A percentile compares a stretch with the other conserved stretches of the same genome.
Conservation (phyloP, 2,797 vertebrate species). For the Esox masquinongy region DNA sequence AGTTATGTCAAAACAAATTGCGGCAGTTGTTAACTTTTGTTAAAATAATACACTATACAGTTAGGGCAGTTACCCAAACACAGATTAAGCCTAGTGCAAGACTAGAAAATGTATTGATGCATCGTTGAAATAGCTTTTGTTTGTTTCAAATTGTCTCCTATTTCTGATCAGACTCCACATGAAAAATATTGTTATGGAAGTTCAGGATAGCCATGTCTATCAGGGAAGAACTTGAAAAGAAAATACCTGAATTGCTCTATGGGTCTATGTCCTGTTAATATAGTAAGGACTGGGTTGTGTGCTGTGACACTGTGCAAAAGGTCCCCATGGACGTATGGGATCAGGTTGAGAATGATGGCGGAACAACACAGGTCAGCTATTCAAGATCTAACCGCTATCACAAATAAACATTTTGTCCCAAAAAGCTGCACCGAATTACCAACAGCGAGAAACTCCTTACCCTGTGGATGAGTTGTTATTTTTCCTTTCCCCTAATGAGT, state of each 20-base stretch:
- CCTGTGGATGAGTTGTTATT: background rate
- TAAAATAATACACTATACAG: background rate
- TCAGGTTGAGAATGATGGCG: background rate
- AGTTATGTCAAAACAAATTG: background rate
- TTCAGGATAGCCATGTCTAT: too few relatives aligned
- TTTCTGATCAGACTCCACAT: background rate
- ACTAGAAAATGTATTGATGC: background rate
- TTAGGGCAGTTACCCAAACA: background rate
- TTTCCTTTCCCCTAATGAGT: background rate
- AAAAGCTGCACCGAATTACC: background rate
- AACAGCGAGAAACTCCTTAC: background rate
- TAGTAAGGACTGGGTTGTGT: background rate
- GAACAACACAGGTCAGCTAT: background rate
- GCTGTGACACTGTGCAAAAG: background rate
- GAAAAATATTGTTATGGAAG: background rate
- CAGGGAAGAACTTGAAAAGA: background rate
- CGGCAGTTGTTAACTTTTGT: background rate
- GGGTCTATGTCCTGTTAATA: background rate
- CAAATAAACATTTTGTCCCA: background rate
- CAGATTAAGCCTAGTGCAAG: background rate
- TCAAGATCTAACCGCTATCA: background rate
- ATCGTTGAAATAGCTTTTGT: too few relatives aligned
- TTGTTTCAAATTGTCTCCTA: too few relatives aligned
- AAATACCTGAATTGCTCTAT: background rate
- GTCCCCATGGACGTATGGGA: background rate